These are phyloP conservation scores for Troides helena DNA, from an alignment of 2,888 invertebrate species.

Conservation along the genomic window DNA sequence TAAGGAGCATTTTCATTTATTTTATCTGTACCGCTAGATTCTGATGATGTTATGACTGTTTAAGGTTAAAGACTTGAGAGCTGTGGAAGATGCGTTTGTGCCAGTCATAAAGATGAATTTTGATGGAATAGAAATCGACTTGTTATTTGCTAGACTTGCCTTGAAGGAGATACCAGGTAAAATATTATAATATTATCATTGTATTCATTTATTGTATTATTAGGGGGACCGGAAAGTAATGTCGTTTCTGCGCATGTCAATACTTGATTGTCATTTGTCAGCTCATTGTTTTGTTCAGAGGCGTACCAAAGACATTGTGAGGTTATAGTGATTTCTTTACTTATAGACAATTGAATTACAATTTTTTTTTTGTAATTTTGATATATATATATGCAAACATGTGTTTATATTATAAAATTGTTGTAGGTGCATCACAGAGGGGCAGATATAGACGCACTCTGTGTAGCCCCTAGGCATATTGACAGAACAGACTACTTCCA, in stretches of 20 bases:
- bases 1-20: no score
- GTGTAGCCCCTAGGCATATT: constrained; percentile 98
- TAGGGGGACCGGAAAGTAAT: no score
- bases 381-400: no score
- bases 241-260: no score
- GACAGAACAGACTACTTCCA: constrained; percentile 75
- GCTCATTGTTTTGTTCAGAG: no score
- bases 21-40: background rate
- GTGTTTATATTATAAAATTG: constrained; percentile 2
- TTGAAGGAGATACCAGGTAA: constrained; percentile 96
- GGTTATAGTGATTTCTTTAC: no score
- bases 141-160: constrained; percentile 96
- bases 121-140: constrained; percentile 98
- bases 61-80: constrained; percentile 81
- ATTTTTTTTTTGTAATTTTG: no score
- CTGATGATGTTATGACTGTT: background rate
- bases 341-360: no score
- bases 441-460: constrained; percentile 99
- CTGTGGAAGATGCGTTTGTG: constrained; percentile 99
- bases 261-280: no score
- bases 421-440: constrained; percentile 93
- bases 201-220: no score
- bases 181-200: constrained; percentile 32
- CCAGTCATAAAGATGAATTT: constrained; percentile 99
- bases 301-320: no score